Base-by-base conservation (phyloP, 2,797 vertebrate species). In the Pyrrhura leucotis region DNA sequence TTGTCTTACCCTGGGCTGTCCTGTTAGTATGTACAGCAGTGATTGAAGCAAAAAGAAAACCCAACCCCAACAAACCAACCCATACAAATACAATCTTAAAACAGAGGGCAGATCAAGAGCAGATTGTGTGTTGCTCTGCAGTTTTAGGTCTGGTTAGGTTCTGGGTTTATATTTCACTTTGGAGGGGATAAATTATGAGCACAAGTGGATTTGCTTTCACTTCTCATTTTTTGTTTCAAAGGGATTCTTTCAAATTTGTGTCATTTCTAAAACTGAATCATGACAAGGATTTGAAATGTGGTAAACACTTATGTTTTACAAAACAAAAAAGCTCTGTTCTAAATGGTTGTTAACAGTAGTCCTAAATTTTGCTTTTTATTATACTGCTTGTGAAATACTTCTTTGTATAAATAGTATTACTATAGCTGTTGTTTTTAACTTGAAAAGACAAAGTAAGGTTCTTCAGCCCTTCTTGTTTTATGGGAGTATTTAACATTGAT, bases 221-320 rank as follows among this genome's bases (percentile, higher is more conserved):
- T 78, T 83, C 73, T 65, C n/a, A 17, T 54, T 94, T 80, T 53
- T 22, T 51, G 19, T 90, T 95, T 96, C 47, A 48, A 40, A 92
- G 45, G 45, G 16, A 33, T 85, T 47, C 35, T 89, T 92, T 90
- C 19, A 18, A 0, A 1, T 61, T 72, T 92, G 20, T 10, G 0
- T 83, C 8, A 28, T 65, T 80, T 85, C 72, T 69, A 39, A 81
- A 91, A 58, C 40, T 83, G 82, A 93, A 51, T n/a, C 35, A 44
- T 63, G 59, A 14, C 28, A 56, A 59, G 25, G 35, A 51, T 84
- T 61, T 45, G 56, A 88, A 66, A 66, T 67, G 15, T 14, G 40
- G 21, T 87, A 69, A 91, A 83, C 35, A 26, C 26, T 83, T 78
- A 23, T 42, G 25, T 54, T 83, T 81, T 69, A 26, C 25, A 56